phyloP scores from a whole-genome alignment of 2,888 invertebrate species.

The Epinotia nisella region DNA sequence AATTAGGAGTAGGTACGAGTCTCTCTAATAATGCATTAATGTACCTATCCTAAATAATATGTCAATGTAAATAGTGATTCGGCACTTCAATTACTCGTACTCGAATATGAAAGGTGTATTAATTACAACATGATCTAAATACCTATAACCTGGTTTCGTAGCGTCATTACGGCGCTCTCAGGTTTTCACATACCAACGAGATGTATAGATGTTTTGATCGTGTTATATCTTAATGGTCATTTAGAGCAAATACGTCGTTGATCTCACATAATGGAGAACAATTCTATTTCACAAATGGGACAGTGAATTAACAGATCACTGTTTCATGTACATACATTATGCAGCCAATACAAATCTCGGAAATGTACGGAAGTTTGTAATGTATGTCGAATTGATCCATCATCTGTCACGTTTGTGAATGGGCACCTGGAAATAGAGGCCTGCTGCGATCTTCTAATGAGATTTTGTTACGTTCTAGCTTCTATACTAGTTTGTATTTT shows the following conservation, averaged over 20 bases:
- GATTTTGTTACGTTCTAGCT: background rate
- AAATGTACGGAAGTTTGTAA: background rate
- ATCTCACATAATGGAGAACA: background rate
- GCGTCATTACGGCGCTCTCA: no score
- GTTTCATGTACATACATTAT: background rate
- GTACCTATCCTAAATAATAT: constrained; percentile 14
- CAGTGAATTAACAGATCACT: background rate
- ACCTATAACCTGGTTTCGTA: no score
- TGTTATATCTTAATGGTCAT: background rate
- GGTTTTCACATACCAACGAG: background rate
- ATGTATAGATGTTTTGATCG: background rate
- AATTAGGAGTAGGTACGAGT: constrained; percentile 7
- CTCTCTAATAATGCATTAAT: background rate
- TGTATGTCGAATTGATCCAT: background rate
- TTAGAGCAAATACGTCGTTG: background rate
- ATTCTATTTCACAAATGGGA: background rate
- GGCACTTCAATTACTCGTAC: background rate
- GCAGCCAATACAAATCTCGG: background rate
- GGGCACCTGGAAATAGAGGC: background rate
- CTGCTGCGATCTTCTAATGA: constrained; percentile 4
- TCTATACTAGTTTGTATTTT: no score
- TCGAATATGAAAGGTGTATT: constrained; percentile 5
- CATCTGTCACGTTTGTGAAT: background rate
- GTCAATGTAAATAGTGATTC: constrained; percentile 10
- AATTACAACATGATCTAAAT: background rate